Percentiles rank a stretch among this genome's conserved stretches.
phyloP scores from a whole-genome alignment of 2,888 invertebrate genomes.

The Thumatha senex region DNA sequence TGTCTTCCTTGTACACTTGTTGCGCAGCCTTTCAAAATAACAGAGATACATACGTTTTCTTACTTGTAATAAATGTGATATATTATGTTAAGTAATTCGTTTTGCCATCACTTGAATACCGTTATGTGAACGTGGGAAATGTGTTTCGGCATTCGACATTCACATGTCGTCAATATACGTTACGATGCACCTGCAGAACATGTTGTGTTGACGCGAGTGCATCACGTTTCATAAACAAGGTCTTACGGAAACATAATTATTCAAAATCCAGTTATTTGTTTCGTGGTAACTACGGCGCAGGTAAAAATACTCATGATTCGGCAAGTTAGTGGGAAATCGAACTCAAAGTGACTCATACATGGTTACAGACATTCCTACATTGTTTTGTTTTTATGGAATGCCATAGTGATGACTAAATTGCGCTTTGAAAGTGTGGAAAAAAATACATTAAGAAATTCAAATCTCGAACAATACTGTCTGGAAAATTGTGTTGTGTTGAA shows the following conservation, averaged over 20 bases:
- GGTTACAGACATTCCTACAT: conserved; percentile 62
- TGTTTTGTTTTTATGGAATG: conserved; percentile 76
- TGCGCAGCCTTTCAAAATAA: conserved; percentile 74
- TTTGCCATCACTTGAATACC: conserved; percentile 62
- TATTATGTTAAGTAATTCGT: conserved; percentile 45
- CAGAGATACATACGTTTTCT: conserved; percentile 50
- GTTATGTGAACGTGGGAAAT: conserved; percentile 69
- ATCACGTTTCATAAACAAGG: conserved; percentile 53
- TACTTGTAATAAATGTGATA: conserved; percentile 60
- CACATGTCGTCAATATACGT: conserved; percentile 54
- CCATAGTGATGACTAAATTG: conserved; percentile 66
- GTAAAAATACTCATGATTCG: conserved; percentile 51
- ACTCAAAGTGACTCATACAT: conserved; percentile 77
- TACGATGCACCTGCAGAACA: conserved; percentile 77
- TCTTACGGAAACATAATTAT: conserved; percentile 48
- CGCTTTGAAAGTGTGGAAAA: conserved; percentile 34
- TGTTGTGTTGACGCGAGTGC: conserved; percentile 53
- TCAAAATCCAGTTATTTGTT: conserved; percentile 58
- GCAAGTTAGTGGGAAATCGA: conserved; percentile 55
- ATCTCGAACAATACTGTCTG: conserved; percentile 1
- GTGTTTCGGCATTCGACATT: conserved; percentile 49
- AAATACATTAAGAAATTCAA: conserved; percentile 2
- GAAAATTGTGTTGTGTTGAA: too few species aligned
- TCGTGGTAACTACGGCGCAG: conserved; percentile 55
- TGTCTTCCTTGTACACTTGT: conserved; percentile 54